Evolutionary conservation across 2,113 vertebrate species (phyloP), one percentile per base, ranked within the genome.

Genomic region (Microtus richardsoni): DNA sequence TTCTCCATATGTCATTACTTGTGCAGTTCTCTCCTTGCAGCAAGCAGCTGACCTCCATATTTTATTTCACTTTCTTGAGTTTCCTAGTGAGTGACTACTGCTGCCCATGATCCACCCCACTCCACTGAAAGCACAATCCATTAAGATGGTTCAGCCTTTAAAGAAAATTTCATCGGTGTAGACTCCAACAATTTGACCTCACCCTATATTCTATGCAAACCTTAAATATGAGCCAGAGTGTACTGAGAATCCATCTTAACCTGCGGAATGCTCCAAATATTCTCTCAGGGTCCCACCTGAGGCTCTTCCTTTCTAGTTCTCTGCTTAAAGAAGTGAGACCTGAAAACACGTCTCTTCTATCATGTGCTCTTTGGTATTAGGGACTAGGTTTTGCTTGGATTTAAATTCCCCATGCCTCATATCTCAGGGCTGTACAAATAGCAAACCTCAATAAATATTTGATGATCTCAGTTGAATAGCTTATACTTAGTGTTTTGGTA

Each of bases 381-480:
- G 28, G 17, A 39, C 62, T 13, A 28, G 66, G 30, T 60, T 54
- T 95, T 91, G 16, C 26, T 89, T 74, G 0, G 39, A 54, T 87
- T 89, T 92, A 24, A 22, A 91, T 88, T 88, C 22, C 70, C n/a
- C 5, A 19, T 87, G 14, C 82, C 33, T 92, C 54, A 78, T 54
- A 85, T 33, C 58, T 92, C n/a, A 91, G 83, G n/a, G 33, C 16
- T 94, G 79, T 94, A 70, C 36, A 90, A 16, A 74, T 70, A 92
- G 33, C 39, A 92, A 39, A 94, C 54, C 19, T 22, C 58, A 89
- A 77, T 87, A 95, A 95, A 77, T 94, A 94, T 88, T 94, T 58
- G 19, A 93, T 94, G 2, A 64, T 84, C 71, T 85, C 82, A 39
- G 6, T 83, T 89, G 75, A 93, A 49, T 74, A 82, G 17, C 1